Conservation (phyloP, 2,888 invertebrate genomes). For the Marasmarcha lunaedactyla region DNA sequence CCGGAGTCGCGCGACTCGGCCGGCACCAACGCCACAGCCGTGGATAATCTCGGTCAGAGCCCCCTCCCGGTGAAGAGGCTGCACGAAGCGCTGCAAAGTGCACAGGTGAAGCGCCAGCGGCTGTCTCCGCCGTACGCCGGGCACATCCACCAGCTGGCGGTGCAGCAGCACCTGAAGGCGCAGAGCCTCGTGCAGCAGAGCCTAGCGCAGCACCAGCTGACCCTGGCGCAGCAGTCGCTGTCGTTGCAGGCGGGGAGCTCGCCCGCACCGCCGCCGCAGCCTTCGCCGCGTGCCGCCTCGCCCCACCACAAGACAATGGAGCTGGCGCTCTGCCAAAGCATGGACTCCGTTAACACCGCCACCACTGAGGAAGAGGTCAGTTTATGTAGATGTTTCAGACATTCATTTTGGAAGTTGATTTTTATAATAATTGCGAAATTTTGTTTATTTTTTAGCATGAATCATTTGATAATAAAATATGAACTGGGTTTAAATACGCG, state of each 20-base stretch:
- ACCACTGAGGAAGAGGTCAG: constrained; percentile 98
- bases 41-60: constrained; percentile 70
- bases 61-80: constrained; percentile 70
- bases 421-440: no score
- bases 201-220: constrained; percentile 61
- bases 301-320: constrained; percentile 66
- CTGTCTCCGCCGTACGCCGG: constrained; percentile 71
- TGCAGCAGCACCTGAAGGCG: constrained; percentile 62
- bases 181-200: constrained; percentile 62
- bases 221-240: constrained; percentile 57
- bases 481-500: no score
- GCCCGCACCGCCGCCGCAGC: constrained; percentile 59
- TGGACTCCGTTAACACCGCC: constrained; percentile 97
- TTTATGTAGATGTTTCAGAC: constrained; percentile 2
- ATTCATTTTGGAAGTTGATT: neutral
- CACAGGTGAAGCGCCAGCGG: constrained; percentile 73
- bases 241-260: constrained; percentile 42
- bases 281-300: constrained; percentile 49
- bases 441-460: no score
- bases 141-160: constrained; percentile 58
- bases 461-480: no score
- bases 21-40: constrained; percentile 66
- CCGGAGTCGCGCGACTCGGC: constrained; percentile 68
- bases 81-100: constrained; percentile 72
- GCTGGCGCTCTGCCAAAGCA: constrained; percentile 92